Evolutionary conservation across 92 coral and sea anemone genomes (phyloP), one percentile per base, ranked within the genome.

Genomic region (Epizoanthus stellaris): DNA sequence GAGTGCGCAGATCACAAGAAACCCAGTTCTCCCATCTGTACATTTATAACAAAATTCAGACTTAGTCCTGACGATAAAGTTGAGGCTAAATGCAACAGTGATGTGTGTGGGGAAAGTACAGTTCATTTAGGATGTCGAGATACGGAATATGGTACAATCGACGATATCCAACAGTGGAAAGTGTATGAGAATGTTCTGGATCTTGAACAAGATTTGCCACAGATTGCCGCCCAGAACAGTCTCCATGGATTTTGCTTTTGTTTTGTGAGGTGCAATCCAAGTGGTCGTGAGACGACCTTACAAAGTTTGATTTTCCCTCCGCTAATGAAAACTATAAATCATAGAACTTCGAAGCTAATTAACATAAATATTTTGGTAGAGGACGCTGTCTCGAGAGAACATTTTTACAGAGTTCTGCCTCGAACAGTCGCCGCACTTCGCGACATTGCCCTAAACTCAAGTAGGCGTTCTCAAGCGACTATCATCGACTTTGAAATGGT

Each of bases 251-350:
- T 90, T 60, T 86, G 90, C 40, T 94, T 88, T 81, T 95, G 98
- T 43, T 88, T 95, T 11, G 30, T 95, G 1, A 87, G 83, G 60
- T 95, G 98, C 70, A 39, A 49, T 10, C 59, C 62, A 3, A 84
- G 70, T 74, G 88, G 84, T 45, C 80, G 74, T 2, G 82, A 77
- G 15, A 45, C 38, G 5, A 59, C 87, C 47, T 86, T 81, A 58
- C 98, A 95, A 63, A 87, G 93, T 0, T 72, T 95, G 10, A 80
- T 95, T 73, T 95, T 95, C 82, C 96, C 98, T 45, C 98, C 98
- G 71, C 61, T 94, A 20, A 23, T 95, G 25, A 87, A 92, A 82
- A 39, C 57, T 4, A 20, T 3, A 42, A 63, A n/a, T 43, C 61
- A 40, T 9, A 39, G n/a, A 63, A 43, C 20, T 62, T 52, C 68